Base-by-base conservation (phyloP, 2,888 invertebrate species). In the Ectobius pallidus region DNA sequence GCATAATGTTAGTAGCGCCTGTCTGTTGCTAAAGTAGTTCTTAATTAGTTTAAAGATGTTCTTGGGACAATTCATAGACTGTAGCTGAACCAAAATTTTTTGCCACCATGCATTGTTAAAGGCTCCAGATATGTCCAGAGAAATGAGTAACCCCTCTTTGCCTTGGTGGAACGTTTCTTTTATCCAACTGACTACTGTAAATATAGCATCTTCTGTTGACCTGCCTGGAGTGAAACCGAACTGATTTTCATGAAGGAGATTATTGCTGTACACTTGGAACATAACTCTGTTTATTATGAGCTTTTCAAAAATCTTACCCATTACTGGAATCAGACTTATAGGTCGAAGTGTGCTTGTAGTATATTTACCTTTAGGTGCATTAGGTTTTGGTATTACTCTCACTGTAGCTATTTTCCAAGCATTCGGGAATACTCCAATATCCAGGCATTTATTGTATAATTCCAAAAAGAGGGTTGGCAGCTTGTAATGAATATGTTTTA, bases 221-320 rank as follows among this genome's bases (percentile, higher is more conserved):
- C 18, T 46, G 46, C 18, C 18, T 14, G 9, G 46, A 16, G 46
- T 46, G 46, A 46, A 9, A 22, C 27, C 25, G 20, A 14, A 58
- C 25, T 58, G 25, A n/a, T 3, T 20, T 14, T 25, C 20, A 20
- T 27, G 20, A 9, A 58, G 25, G 11, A 22, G 20, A 11, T 22
- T 25, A 20, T 58, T 58, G 25, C 55, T 9, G n/a, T 58, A 58
- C 4, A 58, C 11, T 4, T 22, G 55, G 20, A 18, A 58, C 55
- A 25, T 58, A 25, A 58, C 1, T 9, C 20, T 1, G 55, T 58
- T 27, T 58, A 58, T 58, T 6, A 3, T 58, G 16, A 58, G 55
- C 3, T 58, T 58, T 22, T 58, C 55, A 22, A 22, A 7, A 22
- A 58, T 58, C 14, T 58, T 58, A 25, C 55, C 55, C 55, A 58